phyloP scores from a whole-genome alignment of 2,888 invertebrate species.

The Agrotis exclamationis region DNA sequence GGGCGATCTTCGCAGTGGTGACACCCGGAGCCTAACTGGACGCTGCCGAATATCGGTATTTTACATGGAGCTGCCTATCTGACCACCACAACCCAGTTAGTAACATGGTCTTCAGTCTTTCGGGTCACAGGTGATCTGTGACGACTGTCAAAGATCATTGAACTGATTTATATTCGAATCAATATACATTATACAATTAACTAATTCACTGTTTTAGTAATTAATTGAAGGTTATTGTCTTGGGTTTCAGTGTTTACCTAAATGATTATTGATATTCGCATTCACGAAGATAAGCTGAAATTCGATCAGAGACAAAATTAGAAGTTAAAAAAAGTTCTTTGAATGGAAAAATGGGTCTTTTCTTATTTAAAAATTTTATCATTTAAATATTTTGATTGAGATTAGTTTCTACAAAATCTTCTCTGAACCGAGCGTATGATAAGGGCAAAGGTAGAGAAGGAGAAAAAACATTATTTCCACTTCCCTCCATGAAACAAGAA shows the following conservation, averaged over 20 bases:
- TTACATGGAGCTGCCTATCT: too few relatives aligned
- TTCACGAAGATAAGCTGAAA: neutral
- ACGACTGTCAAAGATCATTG: neutral
- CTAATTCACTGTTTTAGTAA: constrained; percentile 1
- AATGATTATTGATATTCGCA: too few relatives aligned
- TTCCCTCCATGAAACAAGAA: too few relatives aligned
- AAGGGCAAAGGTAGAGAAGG: too few relatives aligned
- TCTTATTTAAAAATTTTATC: neutral
- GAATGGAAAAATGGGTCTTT: too few relatives aligned
- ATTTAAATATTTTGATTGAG: neutral
- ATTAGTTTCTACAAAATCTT: neutral
- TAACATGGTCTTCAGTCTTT: too few relatives aligned
- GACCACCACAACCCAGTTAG: too few relatives aligned
- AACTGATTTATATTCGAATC: neutral
- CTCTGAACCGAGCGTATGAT: neutral
- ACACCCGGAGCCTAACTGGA: too few relatives aligned
- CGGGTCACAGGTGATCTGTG: too few relatives aligned
- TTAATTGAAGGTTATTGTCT: neutral
- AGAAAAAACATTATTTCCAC: too few relatives aligned
- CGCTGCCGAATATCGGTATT: too few relatives aligned
- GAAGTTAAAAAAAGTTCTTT: neutral
- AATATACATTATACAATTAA: neutral
- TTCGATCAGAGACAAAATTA: neutral
- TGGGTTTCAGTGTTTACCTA: neutral
- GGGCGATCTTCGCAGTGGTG: too few relatives aligned